phyloP scores from a whole-genome alignment of 1,140 invertebrate species.

The Cydia amplana region DNA sequence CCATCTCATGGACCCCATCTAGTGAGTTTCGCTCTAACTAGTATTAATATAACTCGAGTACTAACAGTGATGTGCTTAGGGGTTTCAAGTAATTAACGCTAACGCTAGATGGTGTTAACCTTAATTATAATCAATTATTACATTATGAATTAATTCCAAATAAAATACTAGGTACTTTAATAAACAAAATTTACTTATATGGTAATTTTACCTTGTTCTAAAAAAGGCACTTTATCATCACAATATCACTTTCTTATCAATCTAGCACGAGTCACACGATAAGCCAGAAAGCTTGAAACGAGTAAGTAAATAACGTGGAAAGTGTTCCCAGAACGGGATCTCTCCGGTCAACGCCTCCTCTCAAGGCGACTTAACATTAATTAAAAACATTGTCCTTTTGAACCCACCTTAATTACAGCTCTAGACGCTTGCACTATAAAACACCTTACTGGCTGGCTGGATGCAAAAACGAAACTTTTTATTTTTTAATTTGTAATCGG shows the following conservation, averaged over 20 bases:
- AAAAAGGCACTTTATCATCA: neutral
- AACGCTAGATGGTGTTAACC: too few species aligned
- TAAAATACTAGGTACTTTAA: too few species aligned
- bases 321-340: slow-evolving; percentile 23
- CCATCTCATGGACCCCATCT: too few species aligned
- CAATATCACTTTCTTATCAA: slow-evolving; percentile 12
- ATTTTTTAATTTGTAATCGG: neutral
- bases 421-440: slow-evolving; percentile 15
- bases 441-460: slow-evolving; percentile 23
- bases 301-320: slow-evolving; percentile 30
- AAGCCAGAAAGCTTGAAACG: slow-evolving; percentile 22
- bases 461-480: slow-evolving; percentile 15
- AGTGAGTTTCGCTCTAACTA: too few species aligned
- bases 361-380: slow-evolving; percentile 25
- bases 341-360: slow-evolving; percentile 26
- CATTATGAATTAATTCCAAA: too few species aligned
- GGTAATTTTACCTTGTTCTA: neutral
- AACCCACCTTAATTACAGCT: slow-evolving; percentile 24
- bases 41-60: too few species aligned
- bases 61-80: too few species aligned
- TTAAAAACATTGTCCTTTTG: slow-evolving; percentile 25
- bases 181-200: too few species aligned
- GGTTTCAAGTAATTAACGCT: too few species aligned
- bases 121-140: too few species aligned
- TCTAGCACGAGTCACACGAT: slow-evolving; percentile 15